Evolutionary conservation across 2,113 vertebrate species (phyloP).

Genomic region (Pluvialis apricaria): DNA sequence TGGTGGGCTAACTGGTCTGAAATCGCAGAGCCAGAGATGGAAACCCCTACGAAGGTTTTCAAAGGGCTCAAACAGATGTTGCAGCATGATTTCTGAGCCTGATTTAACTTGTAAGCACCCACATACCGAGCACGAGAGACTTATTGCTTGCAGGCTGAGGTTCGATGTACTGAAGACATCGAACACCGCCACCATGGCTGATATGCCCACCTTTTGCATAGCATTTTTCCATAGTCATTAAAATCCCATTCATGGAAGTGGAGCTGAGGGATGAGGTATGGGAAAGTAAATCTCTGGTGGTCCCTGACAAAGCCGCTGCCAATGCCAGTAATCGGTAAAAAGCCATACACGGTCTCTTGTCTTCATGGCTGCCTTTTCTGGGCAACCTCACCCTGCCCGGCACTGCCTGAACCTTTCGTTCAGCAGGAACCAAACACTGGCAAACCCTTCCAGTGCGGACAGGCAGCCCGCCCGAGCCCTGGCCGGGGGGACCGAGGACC

Average conservation of each 20-base stretch:
- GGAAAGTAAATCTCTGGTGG: neutral
- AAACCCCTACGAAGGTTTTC: neutral
- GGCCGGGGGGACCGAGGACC: neutral
- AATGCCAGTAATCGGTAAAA: neutral
- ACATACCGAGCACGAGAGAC: neutral
- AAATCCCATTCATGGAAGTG: neutral
- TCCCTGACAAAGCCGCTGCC: neutral
- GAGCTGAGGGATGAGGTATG: neutral
- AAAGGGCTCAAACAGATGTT: neutral
- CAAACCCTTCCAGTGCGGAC: neutral
- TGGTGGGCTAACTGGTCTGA: neutral
- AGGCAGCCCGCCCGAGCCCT: neutral
- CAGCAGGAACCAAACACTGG: neutral
- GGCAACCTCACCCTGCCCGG: neutral
- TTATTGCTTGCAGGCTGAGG: neutral
- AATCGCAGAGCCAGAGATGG: neutral
- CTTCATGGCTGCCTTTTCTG: neutral
- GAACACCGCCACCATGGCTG: fast-evolving
- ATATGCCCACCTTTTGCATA: neutral
- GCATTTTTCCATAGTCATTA: neutral
- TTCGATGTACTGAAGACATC: neutral
- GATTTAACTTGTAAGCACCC: neutral
- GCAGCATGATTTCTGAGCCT: neutral
- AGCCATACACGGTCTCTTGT: neutral
- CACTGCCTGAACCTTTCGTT: neutral